phyloP scores from a whole-genome alignment of 1,140 invertebrate species.

The Achroia grisella region DNA sequence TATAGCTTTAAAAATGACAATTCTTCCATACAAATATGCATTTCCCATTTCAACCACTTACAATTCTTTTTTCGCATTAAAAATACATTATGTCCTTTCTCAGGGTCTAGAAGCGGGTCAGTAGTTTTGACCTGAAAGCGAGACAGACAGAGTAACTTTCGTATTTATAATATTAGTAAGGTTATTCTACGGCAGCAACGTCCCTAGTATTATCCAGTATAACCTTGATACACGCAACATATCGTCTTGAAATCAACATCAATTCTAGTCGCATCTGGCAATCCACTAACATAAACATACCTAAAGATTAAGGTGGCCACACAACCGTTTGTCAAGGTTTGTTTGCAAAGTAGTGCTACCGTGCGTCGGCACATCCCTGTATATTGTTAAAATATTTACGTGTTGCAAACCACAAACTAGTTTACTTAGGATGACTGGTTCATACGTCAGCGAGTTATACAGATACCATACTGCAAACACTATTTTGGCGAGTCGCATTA shows the following conservation, averaged over 20 bases:
- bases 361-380: background rate
- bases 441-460: conserved; percentile 11
- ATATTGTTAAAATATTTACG: conserved; percentile 24
- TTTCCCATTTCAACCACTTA: too few species aligned
- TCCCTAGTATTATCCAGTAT: too few species aligned
- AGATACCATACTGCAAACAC: conserved; percentile 5
- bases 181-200: too few species aligned
- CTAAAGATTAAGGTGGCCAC: conserved; percentile 8
- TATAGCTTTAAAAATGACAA: too few species aligned
- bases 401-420: conserved; percentile 1
- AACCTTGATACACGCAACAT: too few species aligned
- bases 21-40: too few species aligned
- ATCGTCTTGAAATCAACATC: background rate
- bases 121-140: too few species aligned
- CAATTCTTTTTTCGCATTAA: too few species aligned
- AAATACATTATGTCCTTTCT: too few species aligned
- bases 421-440: conserved; percentile 23
- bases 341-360: background rate
- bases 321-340: conserved; percentile 1
- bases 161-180: too few species aligned
- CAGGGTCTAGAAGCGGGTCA: too few species aligned
- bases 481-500: background rate
- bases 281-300: conserved; percentile 1
- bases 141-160: too few species aligned
- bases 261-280: conserved; percentile 5